Percentiles rank a stretch among this genome's conserved stretches.
phyloP scores from a whole-genome alignment of 2,113 vertebrate species.

The Arenaria interpres region DNA sequence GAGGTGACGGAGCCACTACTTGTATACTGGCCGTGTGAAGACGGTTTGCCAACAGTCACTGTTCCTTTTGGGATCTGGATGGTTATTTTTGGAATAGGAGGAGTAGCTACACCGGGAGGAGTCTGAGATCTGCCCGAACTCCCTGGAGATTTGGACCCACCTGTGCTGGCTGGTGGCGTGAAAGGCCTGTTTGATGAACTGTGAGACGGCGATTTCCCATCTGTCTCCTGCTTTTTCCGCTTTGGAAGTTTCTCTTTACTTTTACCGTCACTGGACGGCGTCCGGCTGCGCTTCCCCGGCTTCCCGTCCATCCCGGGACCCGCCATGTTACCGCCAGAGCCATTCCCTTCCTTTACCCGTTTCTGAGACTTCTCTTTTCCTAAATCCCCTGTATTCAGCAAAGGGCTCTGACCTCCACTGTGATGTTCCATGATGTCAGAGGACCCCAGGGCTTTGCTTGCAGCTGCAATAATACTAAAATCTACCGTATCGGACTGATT shows the following conservation, averaged over 20 bases:
- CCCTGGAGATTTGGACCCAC: conserved; percentile 94
- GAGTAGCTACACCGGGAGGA: conserved; percentile 91
- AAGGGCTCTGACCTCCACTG: conserved; percentile 90
- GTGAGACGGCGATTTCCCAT: conserved; percentile 95
- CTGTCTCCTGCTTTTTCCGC: conserved; percentile 91
- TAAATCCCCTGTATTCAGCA: conserved; percentile 81
- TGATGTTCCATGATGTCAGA: conserved; percentile 88
- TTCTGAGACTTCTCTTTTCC: conserved; percentile 85
- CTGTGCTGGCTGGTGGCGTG: conserved; percentile 91
- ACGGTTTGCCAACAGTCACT: conserved; percentile 91
- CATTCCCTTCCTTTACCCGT: conserved; percentile 82
- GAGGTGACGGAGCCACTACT: conserved; percentile 86
- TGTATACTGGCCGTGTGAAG: conserved; percentile 91
- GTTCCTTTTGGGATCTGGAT: conserved; percentile 97
- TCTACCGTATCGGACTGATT: conserved; percentile 77
- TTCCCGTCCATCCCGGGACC: conserved; percentile 84
- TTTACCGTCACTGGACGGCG: conserved; percentile 94
- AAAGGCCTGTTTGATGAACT: conserved; percentile 91
- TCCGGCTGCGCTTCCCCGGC: conserved; percentile 92
- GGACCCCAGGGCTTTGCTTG: conserved; percentile 79
- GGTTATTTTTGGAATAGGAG: conserved; percentile 97
- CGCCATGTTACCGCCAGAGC: conserved; percentile 74
- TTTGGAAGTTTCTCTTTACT: conserved; percentile 96
- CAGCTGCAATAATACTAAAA: conserved; percentile 82
- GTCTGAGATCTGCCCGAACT: conserved; percentile 95